Percentiles rank a stretch among this genome's conserved stretches.
Conservation (phyloP, 1,140 invertebrate species). For the Tribolium castaneum region DNA sequence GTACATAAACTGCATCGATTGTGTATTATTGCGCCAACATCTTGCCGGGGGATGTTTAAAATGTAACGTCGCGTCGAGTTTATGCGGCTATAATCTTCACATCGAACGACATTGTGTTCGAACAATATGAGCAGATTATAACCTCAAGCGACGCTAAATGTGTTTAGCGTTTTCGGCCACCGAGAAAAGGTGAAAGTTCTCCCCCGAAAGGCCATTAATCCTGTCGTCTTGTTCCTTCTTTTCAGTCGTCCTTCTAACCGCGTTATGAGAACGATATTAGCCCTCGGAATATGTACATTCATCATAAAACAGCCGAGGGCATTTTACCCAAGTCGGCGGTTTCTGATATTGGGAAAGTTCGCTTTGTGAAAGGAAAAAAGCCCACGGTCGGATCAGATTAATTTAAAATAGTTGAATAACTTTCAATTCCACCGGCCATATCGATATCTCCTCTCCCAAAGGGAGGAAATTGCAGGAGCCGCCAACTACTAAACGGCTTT, state of each 20-base stretch:
- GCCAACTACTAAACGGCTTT: neutral
- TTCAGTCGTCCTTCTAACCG: neutral
- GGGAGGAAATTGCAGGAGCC: too few species aligned
- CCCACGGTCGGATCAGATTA: neutral
- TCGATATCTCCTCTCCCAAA: neutral
- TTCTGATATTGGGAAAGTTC: constrained; percentile 26
- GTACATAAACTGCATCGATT: constrained; percentile 15
- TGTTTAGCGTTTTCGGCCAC: neutral
- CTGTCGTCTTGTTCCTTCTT: neutral
- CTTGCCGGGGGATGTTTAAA: constrained; percentile 22
- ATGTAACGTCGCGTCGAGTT: constrained; percentile 13
- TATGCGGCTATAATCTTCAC: constrained; percentile 14
- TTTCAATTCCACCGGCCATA: constrained; percentile 13
- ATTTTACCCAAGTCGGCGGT: constrained; percentile 19
- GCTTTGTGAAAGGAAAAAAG: constrained; percentile 31
- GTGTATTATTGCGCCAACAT: constrained; percentile 16
- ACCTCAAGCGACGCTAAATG: neutral
- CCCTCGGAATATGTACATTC: constrained; percentile 31
- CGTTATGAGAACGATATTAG: constrained; percentile 16
- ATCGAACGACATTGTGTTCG: constrained; percentile 22
- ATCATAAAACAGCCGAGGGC: constrained; percentile 26
- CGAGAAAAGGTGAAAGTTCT: neutral
- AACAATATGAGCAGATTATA: constrained; percentile 23
- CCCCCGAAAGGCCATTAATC: neutral
- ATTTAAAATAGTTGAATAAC: constrained; percentile 25